Evolutionary conservation across 2,888 invertebrate species (phyloP).

Genomic region (Nemapogon koenigi): DNA sequence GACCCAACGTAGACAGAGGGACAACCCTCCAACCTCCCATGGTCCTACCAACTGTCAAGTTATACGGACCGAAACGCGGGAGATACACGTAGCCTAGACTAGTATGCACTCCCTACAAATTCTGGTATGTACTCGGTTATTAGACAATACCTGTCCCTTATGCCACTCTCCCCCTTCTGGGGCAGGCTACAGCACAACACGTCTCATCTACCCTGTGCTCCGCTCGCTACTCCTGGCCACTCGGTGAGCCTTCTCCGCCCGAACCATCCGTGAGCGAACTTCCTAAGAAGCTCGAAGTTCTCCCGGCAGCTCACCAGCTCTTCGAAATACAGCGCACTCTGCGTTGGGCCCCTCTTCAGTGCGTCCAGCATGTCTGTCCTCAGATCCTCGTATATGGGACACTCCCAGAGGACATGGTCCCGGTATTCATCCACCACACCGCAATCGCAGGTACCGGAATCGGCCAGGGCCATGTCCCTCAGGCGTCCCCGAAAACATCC

Average conservation of each 20-base stretch:
- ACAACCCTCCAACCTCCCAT: too few relatives aligned
- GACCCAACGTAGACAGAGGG: too few relatives aligned
- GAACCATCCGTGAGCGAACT: conserved; percentile 10
- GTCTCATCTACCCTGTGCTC: too few relatives aligned
- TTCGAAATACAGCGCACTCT: conserved; percentile 8
- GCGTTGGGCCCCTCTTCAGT: not conserved
- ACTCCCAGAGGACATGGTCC: not conserved
- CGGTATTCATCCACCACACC: not conserved
- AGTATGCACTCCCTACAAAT: too few relatives aligned
- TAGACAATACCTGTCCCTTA: too few relatives aligned
- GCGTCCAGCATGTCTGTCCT: not conserved
- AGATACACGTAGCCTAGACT: too few relatives aligned
- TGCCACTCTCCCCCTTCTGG: too few relatives aligned
- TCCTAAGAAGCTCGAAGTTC: conserved; percentile 1
- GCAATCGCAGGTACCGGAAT: not conserved
- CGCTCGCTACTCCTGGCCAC: not conserved
- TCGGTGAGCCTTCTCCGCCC: not conserved
- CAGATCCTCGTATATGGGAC: not conserved
- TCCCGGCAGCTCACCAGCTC: conserved; percentile 5
- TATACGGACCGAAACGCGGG: too few relatives aligned
- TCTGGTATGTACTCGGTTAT: too few relatives aligned
- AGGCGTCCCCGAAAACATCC: conserved; percentile 4
- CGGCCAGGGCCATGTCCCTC: too few relatives aligned
- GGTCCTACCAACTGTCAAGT: too few relatives aligned
- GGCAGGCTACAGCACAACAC: too few relatives aligned